Evolutionary conservation across 2,797 vertebrate species (phyloP).

Genomic region (Poeciliopsis gracilis): DNA sequence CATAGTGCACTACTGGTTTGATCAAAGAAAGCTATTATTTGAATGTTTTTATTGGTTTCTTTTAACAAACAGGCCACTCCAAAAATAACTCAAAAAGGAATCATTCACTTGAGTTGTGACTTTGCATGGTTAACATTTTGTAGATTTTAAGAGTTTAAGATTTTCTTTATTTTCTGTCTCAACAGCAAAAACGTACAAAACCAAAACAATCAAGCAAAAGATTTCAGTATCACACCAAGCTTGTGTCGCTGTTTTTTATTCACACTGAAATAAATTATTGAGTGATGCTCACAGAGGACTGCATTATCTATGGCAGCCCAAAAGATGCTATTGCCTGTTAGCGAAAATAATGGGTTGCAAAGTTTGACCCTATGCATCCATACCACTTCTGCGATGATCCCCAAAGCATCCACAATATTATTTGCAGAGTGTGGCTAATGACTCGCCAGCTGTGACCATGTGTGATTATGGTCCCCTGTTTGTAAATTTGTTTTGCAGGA

Average conservation of each 20-base stretch:
- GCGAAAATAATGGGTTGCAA: constrained; percentile 57
- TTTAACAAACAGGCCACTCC: neutral
- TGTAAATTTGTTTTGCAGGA: constrained; percentile 57
- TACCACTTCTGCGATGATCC: constrained; percentile 44
- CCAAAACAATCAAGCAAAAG: constrained; percentile 16
- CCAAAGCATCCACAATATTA: constrained; percentile 35
- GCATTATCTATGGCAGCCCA: constrained; percentile 23
- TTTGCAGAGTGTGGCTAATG: constrained; percentile 47
- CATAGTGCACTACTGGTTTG: neutral
- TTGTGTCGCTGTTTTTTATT: constrained; percentile 49
- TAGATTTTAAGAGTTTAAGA: constrained; percentile 24
- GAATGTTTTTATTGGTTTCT: neutral
- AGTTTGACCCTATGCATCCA: constrained; percentile 48
- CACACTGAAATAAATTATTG: constrained; percentile 63
- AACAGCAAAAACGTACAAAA: constrained; percentile 24
- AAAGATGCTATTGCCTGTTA: constrained; percentile 42
- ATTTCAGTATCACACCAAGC: constrained; percentile 23
- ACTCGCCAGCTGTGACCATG: constrained; percentile 38
- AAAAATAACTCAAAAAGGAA: neutral
- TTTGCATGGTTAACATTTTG: constrained; percentile 18
- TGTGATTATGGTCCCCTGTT: constrained; percentile 51
- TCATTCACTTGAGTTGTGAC: constrained; percentile 1
- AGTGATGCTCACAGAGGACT: constrained; percentile 43
- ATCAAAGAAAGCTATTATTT: neutral
- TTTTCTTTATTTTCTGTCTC: constrained; percentile 36